These are phyloP conservation scores for Sceloporus tristichus DNA, from an alignment of 2,113 vertebrate genomes.

Conservation along the genomic window DNA sequence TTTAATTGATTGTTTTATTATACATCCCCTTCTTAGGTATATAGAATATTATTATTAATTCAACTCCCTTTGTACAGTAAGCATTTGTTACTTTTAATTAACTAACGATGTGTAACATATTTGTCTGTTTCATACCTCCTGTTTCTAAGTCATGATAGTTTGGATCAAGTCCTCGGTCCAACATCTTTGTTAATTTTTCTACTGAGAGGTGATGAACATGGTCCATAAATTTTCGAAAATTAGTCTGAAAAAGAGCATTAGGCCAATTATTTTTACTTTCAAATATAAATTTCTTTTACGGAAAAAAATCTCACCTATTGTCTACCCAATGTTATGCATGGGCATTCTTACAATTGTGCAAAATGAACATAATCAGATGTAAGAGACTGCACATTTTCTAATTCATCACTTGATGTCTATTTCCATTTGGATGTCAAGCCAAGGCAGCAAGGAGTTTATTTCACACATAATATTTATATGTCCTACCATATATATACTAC, in stretches of 20 bases:
- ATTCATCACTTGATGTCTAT: not conserved
- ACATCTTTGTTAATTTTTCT: constrained; percentile 90
- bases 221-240: constrained; percentile 94
- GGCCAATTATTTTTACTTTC: not conserved
- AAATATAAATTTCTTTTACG: not conserved
- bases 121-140: constrained; percentile 82
- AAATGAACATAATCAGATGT: not conserved
- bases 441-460: not conserved
- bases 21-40: not conserved
- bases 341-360: not conserved
- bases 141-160: constrained; percentile 94
- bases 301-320: not conserved
- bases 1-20: not conserved
- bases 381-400: not conserved
- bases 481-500: not conserved
- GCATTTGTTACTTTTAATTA: not conserved
- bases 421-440: not conserved
- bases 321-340: not conserved
- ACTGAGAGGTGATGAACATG: constrained; percentile 87
- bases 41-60: not conserved
- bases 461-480: not conserved
- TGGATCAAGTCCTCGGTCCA: constrained; percentile 94
- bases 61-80: not conserved
- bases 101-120: not conserved
- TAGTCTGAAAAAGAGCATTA: constrained; percentile 80